Base-by-base conservation (phyloP, 2,113 vertebrate species). In the Trachemys scripta region DNA sequence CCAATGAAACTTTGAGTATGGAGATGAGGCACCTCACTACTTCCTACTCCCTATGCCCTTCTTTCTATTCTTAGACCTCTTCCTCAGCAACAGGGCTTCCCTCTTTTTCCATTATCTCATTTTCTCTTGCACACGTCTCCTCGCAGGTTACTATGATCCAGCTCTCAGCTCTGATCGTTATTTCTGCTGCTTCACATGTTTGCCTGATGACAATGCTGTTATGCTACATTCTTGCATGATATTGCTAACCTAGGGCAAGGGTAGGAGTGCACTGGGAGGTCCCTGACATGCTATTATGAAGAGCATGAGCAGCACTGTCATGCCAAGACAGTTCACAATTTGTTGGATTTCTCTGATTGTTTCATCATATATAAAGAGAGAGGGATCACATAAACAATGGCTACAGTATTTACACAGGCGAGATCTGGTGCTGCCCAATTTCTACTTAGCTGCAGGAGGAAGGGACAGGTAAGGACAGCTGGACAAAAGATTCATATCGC, bases 11-110 rank as follows among this genome's bases (percentile, higher is more conserved):
- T 97, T 69, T 20, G 10, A 25, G 72, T 76, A 76, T 10, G 29
- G 57, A 87, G 93, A 84, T 97, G 95, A 97, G 90, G 92, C 91
- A 95, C 94, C 35, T 76, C 19, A 35, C 59, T 93, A 80, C 82
- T 97, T 97, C 95, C 93, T 80, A 17, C 84, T 93, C 93, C 92
- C 95, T 89, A 75, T 0, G 0, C 95, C 85, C 90, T 93, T 94
- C 85, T 89, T 89, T 87, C 75, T 89, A 0, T 57, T 88, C 93
- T 31, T 82, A 38, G 62, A 50, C 27, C 35, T 90, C 81, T 22
- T 59, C 62, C 45, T 35, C 84, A 72, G 42, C 89, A 42, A 19
- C 24, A 49, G 51, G 8, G 50, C 42, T 78, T 82, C 57, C 80
- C 83, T 16, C 0, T 4, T 53, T 56, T 93, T 51, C 80, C 8